Conservation (phyloP, 2,113 vertebrate genomes). For the Ictalurus punctatus region DNA sequence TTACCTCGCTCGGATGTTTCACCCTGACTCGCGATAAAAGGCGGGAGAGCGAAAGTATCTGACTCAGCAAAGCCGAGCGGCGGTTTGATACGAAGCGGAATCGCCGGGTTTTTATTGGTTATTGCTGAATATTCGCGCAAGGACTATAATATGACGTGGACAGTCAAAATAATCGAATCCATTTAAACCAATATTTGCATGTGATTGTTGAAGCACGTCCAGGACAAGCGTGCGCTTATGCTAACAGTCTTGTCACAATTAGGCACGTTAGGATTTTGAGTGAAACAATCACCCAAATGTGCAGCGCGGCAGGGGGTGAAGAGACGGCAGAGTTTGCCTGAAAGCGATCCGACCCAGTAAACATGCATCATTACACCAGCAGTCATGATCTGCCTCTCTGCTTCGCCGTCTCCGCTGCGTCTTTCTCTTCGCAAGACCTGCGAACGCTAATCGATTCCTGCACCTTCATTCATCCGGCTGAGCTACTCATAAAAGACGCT, state of each 20-base stretch:
- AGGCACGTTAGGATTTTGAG: neutral
- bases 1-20: neutral
- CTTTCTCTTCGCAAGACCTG: constrained; percentile 22
- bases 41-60: neutral
- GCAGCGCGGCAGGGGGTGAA: constrained; percentile 35
- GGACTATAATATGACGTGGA: neutral
- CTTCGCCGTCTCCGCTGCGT: neutral
- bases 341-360: constrained; percentile 33
- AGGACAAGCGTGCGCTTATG: neutral
- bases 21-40: neutral
- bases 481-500: constrained; percentile 33
- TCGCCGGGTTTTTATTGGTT: neutral
- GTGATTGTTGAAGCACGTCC: neutral
- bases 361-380: constrained; percentile 52
- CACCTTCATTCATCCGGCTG: constrained; percentile 28
- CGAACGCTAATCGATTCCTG: constrained; percentile 43
- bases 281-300: neutral
- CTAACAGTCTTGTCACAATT: neutral
- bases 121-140: neutral
- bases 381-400: constrained; percentile 24
- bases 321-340: constrained; percentile 33
- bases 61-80: neutral
- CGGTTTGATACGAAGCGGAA: neutral
- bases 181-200: constrained; percentile 1
- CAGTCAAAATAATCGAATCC: neutral